Evolutionary conservation across 2,888 invertebrate species (phyloP).

Genomic region (Sarcophaga variegata): DNA sequence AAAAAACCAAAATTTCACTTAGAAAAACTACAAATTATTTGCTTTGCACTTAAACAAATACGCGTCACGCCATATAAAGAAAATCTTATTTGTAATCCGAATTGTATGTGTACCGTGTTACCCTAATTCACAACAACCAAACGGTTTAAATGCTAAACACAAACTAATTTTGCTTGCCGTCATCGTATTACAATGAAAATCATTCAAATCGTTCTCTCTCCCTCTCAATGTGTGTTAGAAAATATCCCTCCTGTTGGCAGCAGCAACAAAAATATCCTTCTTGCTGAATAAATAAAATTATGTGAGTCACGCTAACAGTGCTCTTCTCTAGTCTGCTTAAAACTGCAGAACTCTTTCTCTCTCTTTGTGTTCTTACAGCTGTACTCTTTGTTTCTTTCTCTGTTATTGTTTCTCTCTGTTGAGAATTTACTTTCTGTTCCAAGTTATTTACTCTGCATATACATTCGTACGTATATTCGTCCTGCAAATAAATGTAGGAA

Average conservation of each 20-base stretch:
- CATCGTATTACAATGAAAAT: neutral
- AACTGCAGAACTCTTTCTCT: neutral
- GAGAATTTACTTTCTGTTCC: constrained; percentile 12
- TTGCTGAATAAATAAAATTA: constrained; percentile 49
- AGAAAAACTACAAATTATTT: too few relatives aligned
- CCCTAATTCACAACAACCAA: constrained; percentile 11
- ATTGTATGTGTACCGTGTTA: neutral
- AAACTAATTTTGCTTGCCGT: constrained; percentile 40
- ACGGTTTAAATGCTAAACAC: constrained; percentile 47
- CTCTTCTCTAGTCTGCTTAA: neutral
- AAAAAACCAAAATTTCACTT: too few relatives aligned
- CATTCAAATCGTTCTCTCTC: neutral
- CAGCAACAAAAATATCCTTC: constrained; percentile 44
- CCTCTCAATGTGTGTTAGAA: constrained; percentile 28
- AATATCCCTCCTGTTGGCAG: constrained; percentile 31
- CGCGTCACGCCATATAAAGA: neutral
- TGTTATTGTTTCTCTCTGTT: neutral
- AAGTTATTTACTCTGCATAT: constrained; percentile 1
- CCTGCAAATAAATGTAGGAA: constrained; percentile 10
- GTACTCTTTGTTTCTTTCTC: neutral
- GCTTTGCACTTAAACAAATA: neutral
- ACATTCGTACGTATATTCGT: neutral
- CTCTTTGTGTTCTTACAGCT: neutral
- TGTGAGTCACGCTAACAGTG: constrained; percentile 15
- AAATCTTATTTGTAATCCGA: constrained; percentile 21